Percentiles rank a stretch among this genome's conserved stretches.
These are phyloP conservation scores for Gadopsis marmoratus DNA, from an alignment of 2,797 vertebrate species.

Conservation along the genomic window DNA sequence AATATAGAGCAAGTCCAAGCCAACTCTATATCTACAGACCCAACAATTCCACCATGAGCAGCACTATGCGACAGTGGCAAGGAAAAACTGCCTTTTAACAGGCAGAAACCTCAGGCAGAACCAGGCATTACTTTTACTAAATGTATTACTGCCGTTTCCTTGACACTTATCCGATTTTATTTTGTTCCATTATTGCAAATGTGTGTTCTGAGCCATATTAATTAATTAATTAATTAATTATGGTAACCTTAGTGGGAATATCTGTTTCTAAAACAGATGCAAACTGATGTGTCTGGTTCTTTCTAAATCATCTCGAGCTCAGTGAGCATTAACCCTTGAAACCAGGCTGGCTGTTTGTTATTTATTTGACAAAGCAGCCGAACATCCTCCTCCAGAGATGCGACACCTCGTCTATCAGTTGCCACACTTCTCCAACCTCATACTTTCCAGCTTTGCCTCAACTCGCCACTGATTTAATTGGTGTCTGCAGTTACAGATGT, in stretches of 20 bases:
- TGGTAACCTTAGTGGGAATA: constrained; percentile 27
- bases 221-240: too few relatives aligned
- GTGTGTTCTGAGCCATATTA: constrained; percentile 23
- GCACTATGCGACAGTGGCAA: too few relatives aligned
- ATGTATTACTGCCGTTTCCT: not conserved
- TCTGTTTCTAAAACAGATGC: constrained; percentile 34
- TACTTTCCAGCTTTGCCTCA: constrained; percentile 45
- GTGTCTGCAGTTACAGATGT: constrained; percentile 43
- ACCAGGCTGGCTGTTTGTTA: constrained; percentile 37
- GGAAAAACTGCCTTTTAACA: too few relatives aligned
- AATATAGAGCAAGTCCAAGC: too few relatives aligned
- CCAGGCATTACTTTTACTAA: too few relatives aligned
- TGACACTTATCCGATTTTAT: constrained; percentile 4
- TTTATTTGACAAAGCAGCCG: constrained; percentile 24
- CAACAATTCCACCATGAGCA: too few relatives aligned
- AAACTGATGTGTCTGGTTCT: constrained; percentile 33
- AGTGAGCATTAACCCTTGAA: constrained; percentile 54
- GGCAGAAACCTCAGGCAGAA: too few relatives aligned
- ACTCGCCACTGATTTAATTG: constrained; percentile 72
- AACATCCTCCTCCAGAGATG: constrained; percentile 37
- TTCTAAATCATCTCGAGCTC: constrained; percentile 45
- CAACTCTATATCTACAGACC: too few relatives aligned
- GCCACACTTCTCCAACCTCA: constrained; percentile 43
- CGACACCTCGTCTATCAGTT: constrained; percentile 54
- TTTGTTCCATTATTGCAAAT: not conserved